Evolutionary conservation across 2,888 invertebrate genomes (phyloP), one percentile per base, ranked within the genome.

Genomic region (Thysanoteuthis rhombus): DNA sequence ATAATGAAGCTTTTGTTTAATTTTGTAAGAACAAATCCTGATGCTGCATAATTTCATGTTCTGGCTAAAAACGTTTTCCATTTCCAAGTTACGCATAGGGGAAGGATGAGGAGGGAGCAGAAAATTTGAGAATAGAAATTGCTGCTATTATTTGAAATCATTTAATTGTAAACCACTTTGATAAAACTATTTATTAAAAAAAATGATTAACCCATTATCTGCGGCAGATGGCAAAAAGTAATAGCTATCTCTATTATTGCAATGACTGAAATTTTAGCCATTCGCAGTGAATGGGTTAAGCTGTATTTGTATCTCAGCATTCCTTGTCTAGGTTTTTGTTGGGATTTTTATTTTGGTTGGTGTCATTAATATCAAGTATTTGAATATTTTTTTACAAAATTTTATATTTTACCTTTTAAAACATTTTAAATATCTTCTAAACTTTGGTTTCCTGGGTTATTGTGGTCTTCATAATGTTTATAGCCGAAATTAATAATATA

Each of bases 381-480:
- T 75, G 75, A 75, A 75, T 75, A 75, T 75, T 75, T 75, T 75
- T 75, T 75, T 75, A 75, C 75, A 75, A 75, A 75, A 75, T 75
- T 75, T 75, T 75, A 75, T 75, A 75, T 75, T 75, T 75, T 36
- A 75, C 36, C 36, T 19, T 36, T 75, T 75, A 75, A 75, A n/a
- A 75, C 75, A 36, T 36, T 75, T 75, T 75, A 12, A 75, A n/a
- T 75, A n/a, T 75, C n/a, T 12, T 75, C 75, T 36, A 75, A n/a
- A 75, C 16, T 75, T 75, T 75, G 75, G 75, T 75, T 75, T 75
- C 75, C 75, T 75, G 75, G 75, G 75, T 75, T 75, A 75, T 75
- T 75, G 75, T 75, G n/a, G 75, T 75, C 75, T 75, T 75, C 75
- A 75, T 75, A n/a, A 75, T 75, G 75, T 75, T n/a, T 52, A 52